These are phyloP conservation scores for Camponotus pennsylvanicus DNA, from an alignment of 1,140 invertebrate genomes.

Conservation along the genomic window DNA sequence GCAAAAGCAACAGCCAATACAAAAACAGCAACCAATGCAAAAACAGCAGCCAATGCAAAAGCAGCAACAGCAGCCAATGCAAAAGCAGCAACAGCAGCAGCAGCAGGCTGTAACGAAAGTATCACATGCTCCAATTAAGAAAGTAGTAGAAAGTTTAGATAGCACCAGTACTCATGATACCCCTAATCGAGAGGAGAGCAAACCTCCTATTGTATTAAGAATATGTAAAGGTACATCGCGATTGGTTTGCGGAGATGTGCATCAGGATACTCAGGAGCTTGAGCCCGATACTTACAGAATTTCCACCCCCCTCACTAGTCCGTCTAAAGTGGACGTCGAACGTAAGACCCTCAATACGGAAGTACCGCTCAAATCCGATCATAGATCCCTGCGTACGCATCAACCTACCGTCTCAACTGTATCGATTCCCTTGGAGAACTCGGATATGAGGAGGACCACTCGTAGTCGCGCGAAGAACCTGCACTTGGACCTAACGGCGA, in stretches of 20 bases:
- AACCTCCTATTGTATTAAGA: slow-evolving; percentile 90
- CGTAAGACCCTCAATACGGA: slow-evolving; percentile 72
- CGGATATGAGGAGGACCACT: slow-evolving; percentile 82
- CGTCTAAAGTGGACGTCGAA: slow-evolving; percentile 77
- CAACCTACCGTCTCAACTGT: slow-evolving; percentile 80
- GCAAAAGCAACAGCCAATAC: slow-evolving; percentile 77
- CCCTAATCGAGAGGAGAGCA: slow-evolving; percentile 83
- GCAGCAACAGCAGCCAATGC: slow-evolving; percentile 23
- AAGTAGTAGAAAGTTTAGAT: slow-evolving; percentile 72
- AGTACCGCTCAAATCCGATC: slow-evolving; percentile 69
- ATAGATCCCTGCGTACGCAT: slow-evolving; percentile 69
- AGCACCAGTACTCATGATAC: slow-evolving; percentile 64
- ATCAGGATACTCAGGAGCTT: slow-evolving; percentile 70
- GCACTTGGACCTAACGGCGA: slow-evolving; percentile 75
- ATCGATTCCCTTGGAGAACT: slow-evolving; percentile 82
- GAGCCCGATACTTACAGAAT: slow-evolving; percentile 81
- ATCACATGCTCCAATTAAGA: slow-evolving; percentile 69
- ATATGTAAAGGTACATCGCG: slow-evolving; percentile 89
- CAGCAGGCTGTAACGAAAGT: slow-evolving; percentile 76
- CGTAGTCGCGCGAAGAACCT: slow-evolving; percentile 83
- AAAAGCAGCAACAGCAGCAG: slow-evolving; percentile 77
- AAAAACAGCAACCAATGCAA: slow-evolving; percentile 77
- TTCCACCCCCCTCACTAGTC: slow-evolving; percentile 77
- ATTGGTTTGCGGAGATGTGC: slow-evolving; percentile 83
- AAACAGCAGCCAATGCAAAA: slow-evolving; percentile 49